Percentiles rank a stretch among this genome's conserved stretches.
Conservation (phyloP, 1,140 invertebrate genomes). For the Zaprionus inermis region DNA sequence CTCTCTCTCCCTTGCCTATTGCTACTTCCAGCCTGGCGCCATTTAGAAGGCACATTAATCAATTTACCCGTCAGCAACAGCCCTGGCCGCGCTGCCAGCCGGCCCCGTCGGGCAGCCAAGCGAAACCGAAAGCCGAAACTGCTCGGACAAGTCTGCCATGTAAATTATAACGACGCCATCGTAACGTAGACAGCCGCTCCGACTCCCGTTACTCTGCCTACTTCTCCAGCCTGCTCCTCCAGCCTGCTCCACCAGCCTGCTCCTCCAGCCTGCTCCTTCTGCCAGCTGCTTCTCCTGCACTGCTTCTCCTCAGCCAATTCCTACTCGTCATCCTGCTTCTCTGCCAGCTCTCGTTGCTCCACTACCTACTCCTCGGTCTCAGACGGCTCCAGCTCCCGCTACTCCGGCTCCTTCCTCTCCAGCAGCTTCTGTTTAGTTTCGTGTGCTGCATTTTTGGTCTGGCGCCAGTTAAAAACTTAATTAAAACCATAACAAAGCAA, state of each 20-base stretch:
- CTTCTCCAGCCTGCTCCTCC: background rate
- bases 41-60: constrained; percentile 78
- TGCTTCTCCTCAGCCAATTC: background rate
- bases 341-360: background rate
- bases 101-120: constrained; percentile 45
- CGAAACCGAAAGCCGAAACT: constrained; percentile 71
- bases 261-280: background rate
- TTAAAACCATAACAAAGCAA: constrained; percentile 79
- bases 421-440: constrained; percentile 5
- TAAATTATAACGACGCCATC: constrained; percentile 42
- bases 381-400: no score
- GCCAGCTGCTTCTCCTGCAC: background rate
- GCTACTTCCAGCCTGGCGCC: constrained; percentile 61
- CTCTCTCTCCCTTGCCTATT: no score
- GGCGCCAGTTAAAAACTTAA: constrained; percentile 80
- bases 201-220: no score
- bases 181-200: background rate
- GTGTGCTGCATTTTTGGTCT: constrained; percentile 64
- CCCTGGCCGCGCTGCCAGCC: constrained; percentile 29
- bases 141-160: constrained; percentile 34
- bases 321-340: background rate
- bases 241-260: background rate
- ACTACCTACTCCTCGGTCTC: background rate
- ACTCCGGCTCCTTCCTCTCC: background rate
- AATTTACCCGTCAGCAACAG: constrained; percentile 67